phyloP scores from a whole-genome alignment of 1,140 invertebrate genomes.

The Mizuhopecten yessoensis region DNA sequence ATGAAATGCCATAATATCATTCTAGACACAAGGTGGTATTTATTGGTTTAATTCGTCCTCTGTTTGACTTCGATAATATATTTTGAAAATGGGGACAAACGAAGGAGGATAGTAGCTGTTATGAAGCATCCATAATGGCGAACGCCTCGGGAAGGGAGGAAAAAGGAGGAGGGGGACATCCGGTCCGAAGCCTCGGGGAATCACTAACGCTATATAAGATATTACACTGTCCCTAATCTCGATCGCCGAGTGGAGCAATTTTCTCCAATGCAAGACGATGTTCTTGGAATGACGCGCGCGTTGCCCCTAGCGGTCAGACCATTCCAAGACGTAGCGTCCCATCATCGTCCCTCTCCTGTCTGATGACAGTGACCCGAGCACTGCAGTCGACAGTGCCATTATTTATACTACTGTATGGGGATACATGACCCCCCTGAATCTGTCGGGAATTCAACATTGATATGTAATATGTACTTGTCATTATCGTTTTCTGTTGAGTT shows the following conservation, averaged over 20 bases:
- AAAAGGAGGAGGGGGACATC: background rate
- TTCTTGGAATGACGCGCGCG: background rate
- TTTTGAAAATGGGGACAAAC: background rate
- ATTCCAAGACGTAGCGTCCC: background rate
- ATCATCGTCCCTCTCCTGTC: background rate
- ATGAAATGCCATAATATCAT: background rate
- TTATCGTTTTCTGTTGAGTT: too few relatives aligned
- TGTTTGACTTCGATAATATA: background rate
- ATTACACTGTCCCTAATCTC: background rate
- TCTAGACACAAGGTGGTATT: background rate
- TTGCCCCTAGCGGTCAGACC: background rate
- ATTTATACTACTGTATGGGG: background rate
- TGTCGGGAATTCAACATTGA: too few relatives aligned
- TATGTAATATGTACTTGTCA: too few relatives aligned
- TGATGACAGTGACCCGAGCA: background rate
- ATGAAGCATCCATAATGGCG: background rate
- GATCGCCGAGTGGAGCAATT: background rate
- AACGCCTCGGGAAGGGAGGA: background rate
- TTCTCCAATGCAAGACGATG: background rate
- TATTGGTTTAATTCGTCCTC: background rate
- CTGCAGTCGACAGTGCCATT: background rate
- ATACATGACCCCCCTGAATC: too few relatives aligned
- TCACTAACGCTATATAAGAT: background rate
- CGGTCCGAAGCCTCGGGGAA: background rate
- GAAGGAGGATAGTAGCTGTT: background rate